Evolutionary conservation across 2,797 vertebrate species (phyloP).

Genomic region (Pangasius mekongensis): DNA sequence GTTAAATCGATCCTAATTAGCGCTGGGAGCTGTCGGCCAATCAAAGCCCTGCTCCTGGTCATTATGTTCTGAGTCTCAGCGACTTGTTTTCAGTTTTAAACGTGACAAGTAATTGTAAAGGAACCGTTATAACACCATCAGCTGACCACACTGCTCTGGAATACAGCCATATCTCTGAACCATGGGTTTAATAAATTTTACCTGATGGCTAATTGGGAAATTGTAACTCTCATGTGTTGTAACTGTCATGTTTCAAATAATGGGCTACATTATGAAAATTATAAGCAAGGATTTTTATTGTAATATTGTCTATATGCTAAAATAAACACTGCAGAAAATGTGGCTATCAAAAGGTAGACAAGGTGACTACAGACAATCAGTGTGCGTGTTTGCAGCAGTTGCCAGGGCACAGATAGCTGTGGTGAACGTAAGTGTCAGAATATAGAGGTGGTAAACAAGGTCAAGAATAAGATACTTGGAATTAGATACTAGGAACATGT

Average conservation of each 20-base stretch:
- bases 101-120: neutral
- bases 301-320: neutral
- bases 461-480: neutral
- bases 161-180: neutral
- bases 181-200: neutral
- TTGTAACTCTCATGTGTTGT: too few species aligned
- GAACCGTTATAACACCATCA: constrained; percentile 13
- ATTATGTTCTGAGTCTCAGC: neutral
- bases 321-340: neutral
- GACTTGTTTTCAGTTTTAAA: neutral
- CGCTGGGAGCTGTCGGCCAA: constrained; percentile 43
- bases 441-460: neutral
- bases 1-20: constrained; percentile 56
- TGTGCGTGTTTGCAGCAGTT: neutral
- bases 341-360: too few species aligned
- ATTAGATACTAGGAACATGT: neutral
- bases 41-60: constrained; percentile 31
- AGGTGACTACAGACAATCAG: neutral
- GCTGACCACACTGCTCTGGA: neutral
- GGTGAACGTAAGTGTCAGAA: neutral
- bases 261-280: neutral
- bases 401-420: neutral
- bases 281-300: neutral
- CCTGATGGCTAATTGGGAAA: neutral
- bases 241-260: neutral